Conservation (phyloP, 2,888 invertebrate species). For the Harpalus rufipes region DNA sequence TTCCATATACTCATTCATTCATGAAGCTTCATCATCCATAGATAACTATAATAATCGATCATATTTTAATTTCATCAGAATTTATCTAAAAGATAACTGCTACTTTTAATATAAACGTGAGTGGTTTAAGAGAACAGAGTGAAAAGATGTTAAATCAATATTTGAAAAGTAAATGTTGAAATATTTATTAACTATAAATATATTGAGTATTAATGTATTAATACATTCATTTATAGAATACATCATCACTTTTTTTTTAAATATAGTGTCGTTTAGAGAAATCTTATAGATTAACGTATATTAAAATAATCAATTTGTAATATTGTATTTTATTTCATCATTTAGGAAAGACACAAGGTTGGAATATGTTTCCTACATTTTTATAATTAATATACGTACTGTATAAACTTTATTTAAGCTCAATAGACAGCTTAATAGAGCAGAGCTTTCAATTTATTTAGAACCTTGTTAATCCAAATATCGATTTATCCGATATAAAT, state of each 20-base stretch:
- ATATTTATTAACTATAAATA: background rate
- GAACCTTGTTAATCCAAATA: too few relatives aligned
- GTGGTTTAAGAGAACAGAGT: background rate
- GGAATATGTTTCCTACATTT: background rate
- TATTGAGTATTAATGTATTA: too few relatives aligned
- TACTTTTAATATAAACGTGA: background rate
- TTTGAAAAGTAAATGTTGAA: background rate
- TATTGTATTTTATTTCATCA: background rate
- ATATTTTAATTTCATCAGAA: background rate
- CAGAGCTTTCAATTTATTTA: too few relatives aligned
- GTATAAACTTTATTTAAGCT: background rate
- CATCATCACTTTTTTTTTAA: too few relatives aligned
- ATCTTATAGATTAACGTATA: too few relatives aligned
- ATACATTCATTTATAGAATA: too few relatives aligned
- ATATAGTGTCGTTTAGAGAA: too few relatives aligned
- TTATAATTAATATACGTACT: background rate
- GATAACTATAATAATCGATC: background rate
- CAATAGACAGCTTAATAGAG: too few relatives aligned
- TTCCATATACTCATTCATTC: too few relatives aligned
- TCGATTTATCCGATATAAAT: too few relatives aligned
- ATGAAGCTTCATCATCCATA: too few relatives aligned
- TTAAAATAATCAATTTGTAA: background rate
- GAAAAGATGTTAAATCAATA: background rate
- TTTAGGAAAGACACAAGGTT: background rate
- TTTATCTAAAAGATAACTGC: constrained; percentile 11